A percentile compares a stretch with the other conserved stretches of the same genome.
These are phyloP conservation scores for Hormiphora californensis DNA, from an alignment of 37 sponge, comb jelly and placozoan genomes.

Conservation along the genomic window DNA sequence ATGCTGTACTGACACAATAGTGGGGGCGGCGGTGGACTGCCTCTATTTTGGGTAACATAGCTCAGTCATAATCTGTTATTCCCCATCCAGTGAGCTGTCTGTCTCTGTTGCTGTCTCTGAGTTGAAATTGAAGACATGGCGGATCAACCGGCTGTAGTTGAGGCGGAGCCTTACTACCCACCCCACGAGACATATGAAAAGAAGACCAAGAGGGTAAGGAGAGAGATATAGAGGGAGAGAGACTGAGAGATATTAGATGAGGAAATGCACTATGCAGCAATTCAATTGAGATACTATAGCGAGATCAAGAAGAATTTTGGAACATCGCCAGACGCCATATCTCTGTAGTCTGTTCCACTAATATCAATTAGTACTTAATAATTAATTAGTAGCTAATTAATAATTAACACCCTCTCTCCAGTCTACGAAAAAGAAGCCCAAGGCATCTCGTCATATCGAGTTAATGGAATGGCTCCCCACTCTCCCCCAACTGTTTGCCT, in stretches of 20 bases:
- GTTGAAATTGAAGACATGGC: no score
- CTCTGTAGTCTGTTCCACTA: no score
- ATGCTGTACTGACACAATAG: no score
- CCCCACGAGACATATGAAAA: neutral
- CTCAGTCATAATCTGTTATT: no score
- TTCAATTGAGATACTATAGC: neutral
- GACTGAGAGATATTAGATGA: neutral
- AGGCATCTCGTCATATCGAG: neutral
- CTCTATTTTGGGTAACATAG: no score
- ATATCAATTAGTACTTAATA: no score
- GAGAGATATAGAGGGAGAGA: neutral
- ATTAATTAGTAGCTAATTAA: no score
- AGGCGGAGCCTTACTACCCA: neutral
- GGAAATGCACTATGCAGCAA: neutral
- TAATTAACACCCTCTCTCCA: neutral
- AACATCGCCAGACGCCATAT: no score
- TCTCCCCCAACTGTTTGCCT: constrained; percentile 27
- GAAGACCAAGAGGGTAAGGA: neutral
- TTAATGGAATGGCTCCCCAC: constrained; percentile 14
- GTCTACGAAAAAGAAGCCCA: neutral
- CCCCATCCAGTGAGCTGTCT: no score
- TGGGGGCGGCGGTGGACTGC: no score
- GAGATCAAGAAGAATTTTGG: no score
- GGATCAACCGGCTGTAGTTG: neutral
- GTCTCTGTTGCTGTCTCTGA: no score